Percentiles rank a stretch among this genome's conserved stretches.
Evolutionary conservation across 2,797 vertebrate species (phyloP).

Genomic region (Arrhamphus sclerolepis): DNA sequence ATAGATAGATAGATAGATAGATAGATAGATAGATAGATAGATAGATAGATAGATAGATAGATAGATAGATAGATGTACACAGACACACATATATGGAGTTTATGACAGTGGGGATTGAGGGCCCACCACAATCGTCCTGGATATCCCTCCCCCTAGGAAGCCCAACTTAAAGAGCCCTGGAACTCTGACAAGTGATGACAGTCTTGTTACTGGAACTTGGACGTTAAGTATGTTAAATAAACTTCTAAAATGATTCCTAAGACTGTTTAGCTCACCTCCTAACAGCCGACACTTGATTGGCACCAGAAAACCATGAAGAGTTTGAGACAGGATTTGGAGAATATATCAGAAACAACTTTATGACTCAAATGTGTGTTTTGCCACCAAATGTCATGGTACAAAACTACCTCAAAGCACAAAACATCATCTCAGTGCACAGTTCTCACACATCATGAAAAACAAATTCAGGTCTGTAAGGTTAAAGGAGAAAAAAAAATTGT

Average conservation of each 20-base stretch:
- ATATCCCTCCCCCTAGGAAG: no score
- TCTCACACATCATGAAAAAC: no score
- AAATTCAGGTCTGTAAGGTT: no score
- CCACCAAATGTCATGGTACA: conserved; percentile 12
- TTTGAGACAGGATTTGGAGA: conserved; percentile 24
- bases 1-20: no score
- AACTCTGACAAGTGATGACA: no score
- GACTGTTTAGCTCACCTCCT: conserved; percentile 56
- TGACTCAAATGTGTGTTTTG: background rate
- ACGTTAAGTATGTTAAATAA: conserved; percentile 54
- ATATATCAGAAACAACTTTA: conserved; percentile 38
- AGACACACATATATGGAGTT: no score
- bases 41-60: no score
- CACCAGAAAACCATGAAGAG: conserved; percentile 14
- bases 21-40: no score
- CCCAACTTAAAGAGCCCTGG: no score
- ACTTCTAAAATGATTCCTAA: conserved; percentile 57
- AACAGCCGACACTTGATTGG: conserved; percentile 21
- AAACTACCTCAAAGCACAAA: conserved; percentile 21
- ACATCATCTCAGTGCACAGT: background rate
- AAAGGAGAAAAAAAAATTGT: background rate
- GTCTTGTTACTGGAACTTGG: conserved; percentile 39
- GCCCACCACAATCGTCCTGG: no score
- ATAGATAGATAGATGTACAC: no score
- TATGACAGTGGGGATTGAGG: no score